Evolutionary conservation across 2,888 invertebrate species (phyloP), one percentile per base, ranked within the genome.

Genomic region (Acronicta aceris): DNA sequence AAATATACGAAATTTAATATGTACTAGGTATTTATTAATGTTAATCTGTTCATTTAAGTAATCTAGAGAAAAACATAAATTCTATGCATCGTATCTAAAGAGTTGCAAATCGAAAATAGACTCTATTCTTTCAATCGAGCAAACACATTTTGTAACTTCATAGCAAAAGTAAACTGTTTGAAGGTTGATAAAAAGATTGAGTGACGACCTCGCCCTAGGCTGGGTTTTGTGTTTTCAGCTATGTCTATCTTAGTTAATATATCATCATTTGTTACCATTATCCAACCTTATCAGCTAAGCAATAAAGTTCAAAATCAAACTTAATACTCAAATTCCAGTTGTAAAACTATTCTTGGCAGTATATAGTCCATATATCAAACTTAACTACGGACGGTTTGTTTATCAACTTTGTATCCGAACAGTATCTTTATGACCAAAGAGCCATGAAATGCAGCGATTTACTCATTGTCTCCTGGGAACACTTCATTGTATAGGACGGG

Each of bases 341-440:
- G 74, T 65, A 74, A 66, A 61, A 56, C 27, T 41, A 57, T 62
- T 53, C n/a, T 61, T 58, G 59, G 15, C 33, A 13, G 65, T 62
- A 59, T 64, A 61, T 69, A 67, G 73, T 71, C 78, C 78, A 84
- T 84, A 81, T 78, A 82, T 85, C 85, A 86, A 78, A 82, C 81
- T 83, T 85, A 82, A 85, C 81, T 80, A 77, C 74, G 74, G 73
- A 75, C 70, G 73, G 81, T 79, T 79, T 84, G 81, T 86, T 83
- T 85, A 84, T 86, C 84, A 85, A 83, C 82, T 81, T 80, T 81
- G 77, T 82, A 78, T 81, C 79, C 78, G 74, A 78, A 72, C 72
- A 72, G 71, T 71, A 86, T 86, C 83, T 84, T 83, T 83, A 84
- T 81, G 81, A 71, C 56, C 74, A 76, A 74, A 71, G 78, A 79